Base-by-base conservation (phyloP, 2,797 vertebrate species). In the Acestrorhynchus altus region DNA sequence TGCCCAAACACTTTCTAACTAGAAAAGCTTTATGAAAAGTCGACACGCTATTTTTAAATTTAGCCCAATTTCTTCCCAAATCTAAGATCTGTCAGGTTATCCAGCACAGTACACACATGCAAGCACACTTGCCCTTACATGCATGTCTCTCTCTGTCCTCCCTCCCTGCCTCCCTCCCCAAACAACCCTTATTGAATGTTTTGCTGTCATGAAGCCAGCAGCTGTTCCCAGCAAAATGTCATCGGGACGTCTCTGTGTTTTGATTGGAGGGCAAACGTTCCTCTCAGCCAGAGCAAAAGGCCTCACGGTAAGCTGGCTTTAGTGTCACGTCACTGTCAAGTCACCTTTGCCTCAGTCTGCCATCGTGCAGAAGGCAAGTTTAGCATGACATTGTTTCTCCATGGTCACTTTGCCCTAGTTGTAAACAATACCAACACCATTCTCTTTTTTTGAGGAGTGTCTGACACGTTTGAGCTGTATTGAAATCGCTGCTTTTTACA, bases 181-280 rank as follows among this genome's bases (percentile, higher is more conserved):
- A 92, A 92, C 90, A 91, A 85, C 84, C 88, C 87, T 91, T 92
- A 88, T 89, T 88, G 86, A 92, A 83, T 86, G 89, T 89, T 87
- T 88, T 85, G 87, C 87, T 89, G 90, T 92, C 81, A 86, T 78
- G 76, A 77, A 83, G 83, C 87, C 89, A 91, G 90, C 91, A 93
- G 91, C 93, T 93, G 91, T 92, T 91, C 85, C 85, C 88, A 89
- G 88, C 83, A 86, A 92, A 92, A 91, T 93, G 93, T 93, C 93
- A 92, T 89, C 86, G 81, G 85, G 83, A 61, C 84, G 80, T 76
- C 68, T 88, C 75, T 61, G 83, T 86, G 85, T 87, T 93, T 90
- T 89, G 91, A 93, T 92, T 87, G 88, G 90, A 91, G 88, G 87
- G 87, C 89, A 75, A 89, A 78, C 77, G 86, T 86, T 87, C 83